Evolutionary conservation across 2,797 vertebrate species (phyloP).

Genomic region (Syndactyla subalaris): DNA sequence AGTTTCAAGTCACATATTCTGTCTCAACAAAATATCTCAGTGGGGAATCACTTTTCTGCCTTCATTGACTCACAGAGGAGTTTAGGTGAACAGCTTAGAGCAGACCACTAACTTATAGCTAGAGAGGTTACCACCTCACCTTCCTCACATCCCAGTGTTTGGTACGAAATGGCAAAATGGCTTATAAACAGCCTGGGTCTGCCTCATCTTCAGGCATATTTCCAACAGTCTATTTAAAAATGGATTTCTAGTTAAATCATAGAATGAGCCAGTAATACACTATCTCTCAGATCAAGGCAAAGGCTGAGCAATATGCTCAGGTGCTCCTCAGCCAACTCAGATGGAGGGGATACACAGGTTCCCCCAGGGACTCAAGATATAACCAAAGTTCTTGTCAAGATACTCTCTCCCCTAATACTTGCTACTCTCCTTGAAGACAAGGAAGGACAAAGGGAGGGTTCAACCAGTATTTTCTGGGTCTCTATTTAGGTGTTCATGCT

Average conservation of each 20-base stretch:
- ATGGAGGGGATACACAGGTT: neutral
- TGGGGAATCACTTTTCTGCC: neutral
- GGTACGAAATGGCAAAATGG: neutral
- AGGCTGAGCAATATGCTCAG: rapidly evolving
- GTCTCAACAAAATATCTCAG: neutral
- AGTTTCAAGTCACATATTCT: neutral
- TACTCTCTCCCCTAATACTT: neutral
- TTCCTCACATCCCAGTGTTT: neutral
- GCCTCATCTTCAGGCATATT: neutral
- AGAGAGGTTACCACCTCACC: neutral
- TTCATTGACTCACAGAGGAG: neutral
- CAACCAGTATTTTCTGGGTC: neutral
- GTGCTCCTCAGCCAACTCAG: neutral
- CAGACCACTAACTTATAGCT: neutral
- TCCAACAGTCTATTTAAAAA: neutral
- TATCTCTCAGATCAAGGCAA: neutral
- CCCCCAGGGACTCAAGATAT: neutral
- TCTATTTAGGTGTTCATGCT: neutral
- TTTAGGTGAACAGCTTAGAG: neutral
- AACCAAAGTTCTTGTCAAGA: neutral
- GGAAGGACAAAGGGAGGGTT: neutral
- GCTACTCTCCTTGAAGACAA: neutral
- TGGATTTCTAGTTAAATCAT: neutral
- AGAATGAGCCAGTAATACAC: neutral
- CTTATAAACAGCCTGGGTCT: neutral